These are phyloP conservation scores for Chromoteleia sp. DNA, from an alignment of 2,888 invertebrate genomes.

Conservation along the genomic window DNA sequence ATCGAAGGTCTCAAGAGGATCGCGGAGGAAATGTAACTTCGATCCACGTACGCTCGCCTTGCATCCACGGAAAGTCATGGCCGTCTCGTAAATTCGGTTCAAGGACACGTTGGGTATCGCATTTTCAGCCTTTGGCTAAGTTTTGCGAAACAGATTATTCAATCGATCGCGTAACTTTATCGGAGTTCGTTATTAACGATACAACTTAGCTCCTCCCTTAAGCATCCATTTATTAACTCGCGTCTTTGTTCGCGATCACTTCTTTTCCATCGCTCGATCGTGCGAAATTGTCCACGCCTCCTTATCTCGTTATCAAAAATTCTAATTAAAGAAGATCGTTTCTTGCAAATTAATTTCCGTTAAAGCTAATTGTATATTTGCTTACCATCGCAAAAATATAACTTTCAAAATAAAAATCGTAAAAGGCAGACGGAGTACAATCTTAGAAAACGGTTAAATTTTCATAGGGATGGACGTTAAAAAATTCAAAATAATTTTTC, in stretches of 20 bases:
- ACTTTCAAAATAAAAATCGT: too few species aligned
- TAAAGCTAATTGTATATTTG: too few species aligned
- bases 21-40: constrained; percentile 69
- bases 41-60: constrained; percentile 57
- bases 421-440: too few species aligned
- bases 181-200: constrained; percentile 44
- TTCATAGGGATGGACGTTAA: too few species aligned
- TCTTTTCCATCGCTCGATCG: constrained; percentile 1
- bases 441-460: too few species aligned
- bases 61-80: constrained; percentile 71
- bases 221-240: constrained; percentile 39
- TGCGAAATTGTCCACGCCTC: not conserved
- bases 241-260: constrained; percentile 8
- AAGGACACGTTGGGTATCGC: constrained; percentile 58
- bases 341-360: too few species aligned
- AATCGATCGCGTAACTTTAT: constrained; percentile 51
- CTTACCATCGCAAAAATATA: too few species aligned
- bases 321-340: too few species aligned
- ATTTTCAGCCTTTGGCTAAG: constrained; percentile 63
- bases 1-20: constrained; percentile 70
- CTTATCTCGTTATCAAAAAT: too few species aligned
- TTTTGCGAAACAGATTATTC: constrained; percentile 63
- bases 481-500: too few species aligned
- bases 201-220: constrained; percentile 19
- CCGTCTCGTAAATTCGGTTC: constrained; percentile 67